These are phyloP conservation scores for Drosophila athabasca DNA, from an alignment of 1,140 invertebrate genomes.

Conservation along the genomic window DNA sequence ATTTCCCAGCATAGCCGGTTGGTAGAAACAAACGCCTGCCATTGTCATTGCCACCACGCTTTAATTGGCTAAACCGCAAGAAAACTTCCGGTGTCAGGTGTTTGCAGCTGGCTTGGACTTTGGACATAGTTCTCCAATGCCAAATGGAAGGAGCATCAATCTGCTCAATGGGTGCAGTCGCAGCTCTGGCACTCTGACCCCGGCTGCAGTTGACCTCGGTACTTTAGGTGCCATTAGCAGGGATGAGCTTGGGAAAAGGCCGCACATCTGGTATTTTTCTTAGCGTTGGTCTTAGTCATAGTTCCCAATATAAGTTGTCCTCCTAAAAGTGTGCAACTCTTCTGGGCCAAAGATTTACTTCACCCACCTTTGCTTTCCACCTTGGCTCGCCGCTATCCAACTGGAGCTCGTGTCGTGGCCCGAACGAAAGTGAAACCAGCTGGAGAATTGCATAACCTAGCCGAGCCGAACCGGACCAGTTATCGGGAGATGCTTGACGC, in stretches of 20 bases:
- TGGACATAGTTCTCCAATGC: constrained; percentile 47
- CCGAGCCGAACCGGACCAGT: constrained; percentile 46
- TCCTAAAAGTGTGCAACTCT: constrained; percentile 56
- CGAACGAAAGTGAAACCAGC: constrained; percentile 79
- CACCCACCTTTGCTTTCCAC: too few species aligned
- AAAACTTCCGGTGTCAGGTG: constrained; percentile 61
- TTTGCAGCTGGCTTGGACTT: constrained; percentile 37
- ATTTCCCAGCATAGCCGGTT: constrained; percentile 40
- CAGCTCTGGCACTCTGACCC: constrained; percentile 15
- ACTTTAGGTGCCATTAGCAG: too few species aligned
- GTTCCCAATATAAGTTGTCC: not conserved
- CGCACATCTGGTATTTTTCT: too few species aligned
- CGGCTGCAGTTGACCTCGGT: not conserved
- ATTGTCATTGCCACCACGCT: constrained; percentile 54
- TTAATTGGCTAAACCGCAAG: constrained; percentile 68
- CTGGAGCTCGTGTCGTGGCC: too few species aligned
- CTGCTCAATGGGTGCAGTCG: constrained; percentile 53
- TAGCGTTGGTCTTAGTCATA: too few species aligned
- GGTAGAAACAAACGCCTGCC: constrained; percentile 36
- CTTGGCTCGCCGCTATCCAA: not conserved
- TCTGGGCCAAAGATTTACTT: not conserved
- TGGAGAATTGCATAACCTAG: constrained; percentile 54
- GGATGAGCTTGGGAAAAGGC: too few species aligned
- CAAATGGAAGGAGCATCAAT: constrained; percentile 54
- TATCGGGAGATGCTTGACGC: constrained; percentile 33